phyloP scores from a whole-genome alignment of 1,140 invertebrate species.

The Melipona quadrifasciata region DNA sequence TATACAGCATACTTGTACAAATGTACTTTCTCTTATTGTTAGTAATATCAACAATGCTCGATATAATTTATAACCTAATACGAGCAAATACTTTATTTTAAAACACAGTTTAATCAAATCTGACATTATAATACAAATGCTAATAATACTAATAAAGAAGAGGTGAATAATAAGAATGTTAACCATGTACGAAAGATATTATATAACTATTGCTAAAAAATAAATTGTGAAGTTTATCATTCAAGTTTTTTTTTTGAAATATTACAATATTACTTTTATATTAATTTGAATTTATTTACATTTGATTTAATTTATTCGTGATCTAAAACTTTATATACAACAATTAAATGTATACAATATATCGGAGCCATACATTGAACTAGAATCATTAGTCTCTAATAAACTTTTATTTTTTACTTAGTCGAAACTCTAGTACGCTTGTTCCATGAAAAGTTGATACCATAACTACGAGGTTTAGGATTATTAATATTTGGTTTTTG shows the following conservation, averaged over 20 bases:
- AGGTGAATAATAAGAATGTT: conserved; percentile 52
- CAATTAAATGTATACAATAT: conserved; percentile 6
- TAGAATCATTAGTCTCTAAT: conserved; percentile 1
- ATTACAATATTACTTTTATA: not conserved
- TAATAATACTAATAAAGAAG: conserved; percentile 42
- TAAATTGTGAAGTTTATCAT: conserved; percentile 70
- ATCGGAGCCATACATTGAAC: not conserved
- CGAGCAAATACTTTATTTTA: conserved; percentile 44
- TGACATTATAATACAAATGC: conserved; percentile 32
- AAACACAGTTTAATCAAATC: conserved; percentile 48
- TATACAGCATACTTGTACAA: not conserved
- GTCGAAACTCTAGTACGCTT: conserved; percentile 96
- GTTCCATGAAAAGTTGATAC: conserved; percentile 97
- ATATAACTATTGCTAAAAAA: conserved; percentile 73
- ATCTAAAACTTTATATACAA: conserved; percentile 1
- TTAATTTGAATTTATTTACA: conserved; percentile 8
- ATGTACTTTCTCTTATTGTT: conserved; percentile 23
- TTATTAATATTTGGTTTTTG: conserved; percentile 84
- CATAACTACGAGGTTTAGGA: conserved; percentile 94
- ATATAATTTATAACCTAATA: conserved; percentile 36
- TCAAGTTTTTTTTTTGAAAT: conserved; percentile 20
- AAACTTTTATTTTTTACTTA: conserved; percentile 86
- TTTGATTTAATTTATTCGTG: conserved; percentile 7
- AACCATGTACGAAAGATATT: conserved; percentile 63
- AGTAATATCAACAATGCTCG: conserved; percentile 38